phyloP scores from a whole-genome alignment of 2,113 vertebrate genomes.

The Plecotus auritus region DNA sequence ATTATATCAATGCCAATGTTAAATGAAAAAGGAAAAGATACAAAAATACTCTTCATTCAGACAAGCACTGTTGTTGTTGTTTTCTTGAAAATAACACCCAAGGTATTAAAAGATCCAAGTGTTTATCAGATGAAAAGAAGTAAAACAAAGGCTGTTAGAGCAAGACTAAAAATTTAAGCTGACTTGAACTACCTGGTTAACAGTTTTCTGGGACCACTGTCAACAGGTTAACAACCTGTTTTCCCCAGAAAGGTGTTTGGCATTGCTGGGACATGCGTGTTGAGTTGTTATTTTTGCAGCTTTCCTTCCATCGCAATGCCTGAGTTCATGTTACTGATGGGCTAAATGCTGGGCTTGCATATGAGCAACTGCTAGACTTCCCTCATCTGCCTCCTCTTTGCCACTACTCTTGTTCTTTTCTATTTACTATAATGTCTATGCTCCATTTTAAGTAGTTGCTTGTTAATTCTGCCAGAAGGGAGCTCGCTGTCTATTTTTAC shows the following conservation, averaged over 20 bases:
- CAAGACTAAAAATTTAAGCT: not conserved
- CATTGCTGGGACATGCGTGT: not conserved
- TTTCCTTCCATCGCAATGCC: not conserved
- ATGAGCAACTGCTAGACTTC: not conserved
- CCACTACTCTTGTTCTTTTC: not conserved
- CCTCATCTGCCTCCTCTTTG: not conserved
- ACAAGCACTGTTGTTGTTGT: not conserved
- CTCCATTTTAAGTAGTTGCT: not conserved
- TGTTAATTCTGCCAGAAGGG: constrained; percentile 26
- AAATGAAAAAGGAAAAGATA: not conserved
- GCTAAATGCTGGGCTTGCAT: not conserved
- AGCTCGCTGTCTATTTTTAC: constrained; percentile 53
- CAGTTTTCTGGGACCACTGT: not conserved
- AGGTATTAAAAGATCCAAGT: not conserved
- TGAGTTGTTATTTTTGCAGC: not conserved
- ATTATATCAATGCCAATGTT: not conserved
- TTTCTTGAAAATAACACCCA: not conserved
- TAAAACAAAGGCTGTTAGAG: not conserved
- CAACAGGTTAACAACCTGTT: not conserved
- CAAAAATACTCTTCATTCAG: not conserved
- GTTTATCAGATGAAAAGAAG: not conserved
- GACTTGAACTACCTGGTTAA: not conserved
- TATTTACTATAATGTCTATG: constrained; percentile 19
- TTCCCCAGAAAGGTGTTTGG: not conserved
- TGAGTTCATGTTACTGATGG: not conserved